phyloP scores from a whole-genome alignment of 1,140 invertebrate species.

The Scaptodrosophila lebanonensis region DNA sequence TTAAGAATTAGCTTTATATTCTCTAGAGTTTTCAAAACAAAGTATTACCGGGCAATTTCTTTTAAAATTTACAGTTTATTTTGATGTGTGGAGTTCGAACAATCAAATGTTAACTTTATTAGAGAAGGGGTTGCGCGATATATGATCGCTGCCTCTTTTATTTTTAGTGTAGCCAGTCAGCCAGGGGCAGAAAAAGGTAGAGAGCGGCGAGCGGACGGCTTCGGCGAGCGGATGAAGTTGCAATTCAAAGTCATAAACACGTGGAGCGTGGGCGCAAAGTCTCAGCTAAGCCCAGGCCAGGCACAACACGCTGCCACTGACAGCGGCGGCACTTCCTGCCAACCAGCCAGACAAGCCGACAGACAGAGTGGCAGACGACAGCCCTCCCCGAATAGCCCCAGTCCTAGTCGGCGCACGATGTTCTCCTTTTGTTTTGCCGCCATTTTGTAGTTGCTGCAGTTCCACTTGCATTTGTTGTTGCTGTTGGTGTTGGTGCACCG shows the following conservation, averaged over 20 bases:
- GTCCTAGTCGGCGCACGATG: slow-evolving; percentile 8
- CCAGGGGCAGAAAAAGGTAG: too few relatives aligned
- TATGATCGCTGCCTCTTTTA: too few relatives aligned
- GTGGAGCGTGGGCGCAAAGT: slow-evolving; percentile 72
- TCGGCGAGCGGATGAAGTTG: slow-evolving; percentile 62
- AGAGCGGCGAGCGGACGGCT: slow-evolving; percentile 5
- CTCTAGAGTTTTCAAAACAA: too few relatives aligned
- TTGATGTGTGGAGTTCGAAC: too few relatives aligned
- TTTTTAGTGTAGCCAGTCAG: too few relatives aligned
- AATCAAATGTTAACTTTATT: too few relatives aligned
- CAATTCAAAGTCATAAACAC: slow-evolving; percentile 75
- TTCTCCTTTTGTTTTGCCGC: slow-evolving; percentile 33
- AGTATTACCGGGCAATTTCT: too few relatives aligned
- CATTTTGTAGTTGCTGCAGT: slow-evolving; percentile 32
- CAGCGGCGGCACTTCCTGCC: slow-evolving; percentile 52
- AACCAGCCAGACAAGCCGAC: neutral
- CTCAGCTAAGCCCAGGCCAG: slow-evolving; percentile 63
- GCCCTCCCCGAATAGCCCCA: neutral
- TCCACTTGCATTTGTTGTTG: neutral
- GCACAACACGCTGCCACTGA: slow-evolving; percentile 45
- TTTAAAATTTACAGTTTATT: too few relatives aligned
- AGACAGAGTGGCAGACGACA: neutral
- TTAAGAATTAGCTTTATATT: too few relatives aligned
- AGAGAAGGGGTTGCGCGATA: too few relatives aligned
- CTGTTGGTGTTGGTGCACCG: slow-evolving; percentile 26